Conservation (phyloP, 2,888 invertebrate genomes). For the Ichneumoninae sp. region DNA sequence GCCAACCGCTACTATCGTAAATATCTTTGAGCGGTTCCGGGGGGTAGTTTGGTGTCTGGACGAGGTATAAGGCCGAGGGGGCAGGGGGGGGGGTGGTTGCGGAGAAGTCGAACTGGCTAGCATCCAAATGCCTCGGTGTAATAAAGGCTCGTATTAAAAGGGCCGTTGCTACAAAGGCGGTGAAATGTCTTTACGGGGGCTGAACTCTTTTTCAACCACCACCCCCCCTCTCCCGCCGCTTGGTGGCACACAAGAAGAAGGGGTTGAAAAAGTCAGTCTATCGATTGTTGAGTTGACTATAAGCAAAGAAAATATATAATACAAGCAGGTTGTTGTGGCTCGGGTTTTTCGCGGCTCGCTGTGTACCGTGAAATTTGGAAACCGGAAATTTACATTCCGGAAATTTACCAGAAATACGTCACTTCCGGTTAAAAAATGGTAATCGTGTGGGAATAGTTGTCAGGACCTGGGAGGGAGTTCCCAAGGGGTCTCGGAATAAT, state of each 20-base stretch:
- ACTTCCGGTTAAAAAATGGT: too few species aligned
- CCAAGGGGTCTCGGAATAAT: too few species aligned
- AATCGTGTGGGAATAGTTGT: too few species aligned
- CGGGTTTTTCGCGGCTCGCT: too few species aligned
- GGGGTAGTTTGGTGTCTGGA: conserved; percentile 38
- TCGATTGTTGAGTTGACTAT: conserved; percentile 29
- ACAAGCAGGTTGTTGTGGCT: neutral
- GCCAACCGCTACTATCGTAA: conserved; percentile 65
- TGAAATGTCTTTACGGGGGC: conserved; percentile 48
- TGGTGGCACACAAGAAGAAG: neutral
- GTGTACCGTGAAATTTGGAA: neutral
- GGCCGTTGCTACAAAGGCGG: conserved; percentile 59
- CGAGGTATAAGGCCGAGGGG: conserved; percentile 10
- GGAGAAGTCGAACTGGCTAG: conserved; percentile 68
- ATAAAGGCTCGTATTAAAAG: conserved; percentile 73
- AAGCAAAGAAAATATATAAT: neutral
- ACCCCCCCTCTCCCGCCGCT: conserved; percentile 7
- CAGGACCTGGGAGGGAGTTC: too few species aligned
- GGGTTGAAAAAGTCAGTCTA: conserved; percentile 26
- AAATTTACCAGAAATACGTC: too few species aligned
- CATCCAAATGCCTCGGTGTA: conserved; percentile 73
- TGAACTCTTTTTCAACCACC: conserved; percentile 15
- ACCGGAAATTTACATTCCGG: too few species aligned
- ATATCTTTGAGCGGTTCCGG: conserved; percentile 65
- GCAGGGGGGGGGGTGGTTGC: conserved; percentile 24